Conservation (phyloP, 1,140 invertebrate genomes). For the Macrocentrus cingulum region DNA sequence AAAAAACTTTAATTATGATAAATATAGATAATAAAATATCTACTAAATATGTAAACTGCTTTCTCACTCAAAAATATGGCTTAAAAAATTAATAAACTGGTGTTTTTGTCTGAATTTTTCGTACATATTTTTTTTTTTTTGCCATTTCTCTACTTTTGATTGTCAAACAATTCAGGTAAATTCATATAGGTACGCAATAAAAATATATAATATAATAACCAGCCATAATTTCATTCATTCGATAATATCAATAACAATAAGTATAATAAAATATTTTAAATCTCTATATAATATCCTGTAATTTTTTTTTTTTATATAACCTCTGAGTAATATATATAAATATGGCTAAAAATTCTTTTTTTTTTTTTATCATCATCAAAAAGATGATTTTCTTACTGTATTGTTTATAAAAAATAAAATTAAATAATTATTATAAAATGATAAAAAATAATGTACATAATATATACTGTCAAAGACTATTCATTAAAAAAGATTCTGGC, state of each 20-base stretch:
- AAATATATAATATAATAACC: too few relatives aligned
- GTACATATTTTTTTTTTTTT: too few relatives aligned
- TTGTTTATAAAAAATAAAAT: conserved; percentile 52
- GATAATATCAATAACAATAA: conserved; percentile 28
- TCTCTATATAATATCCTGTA: too few relatives aligned
- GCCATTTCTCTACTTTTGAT: conserved; percentile 30
- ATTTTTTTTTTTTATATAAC: too few relatives aligned
- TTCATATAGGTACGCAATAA: conserved; percentile 34
- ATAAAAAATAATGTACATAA: conserved; percentile 40
- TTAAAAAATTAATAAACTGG: not conserved
- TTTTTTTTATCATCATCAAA: too few relatives aligned
- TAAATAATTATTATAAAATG: conserved; percentile 51
- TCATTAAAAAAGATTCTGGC: conserved; percentile 28
- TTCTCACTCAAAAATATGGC: conserved; percentile 14
- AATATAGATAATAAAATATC: too few relatives aligned
- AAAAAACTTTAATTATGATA: too few relatives aligned
- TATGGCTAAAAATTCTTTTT: conserved; percentile 34
- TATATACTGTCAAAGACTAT: conserved; percentile 32
- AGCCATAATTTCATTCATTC: conserved; percentile 35
- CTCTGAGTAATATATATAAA: too few relatives aligned
- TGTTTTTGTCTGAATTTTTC: not conserved
- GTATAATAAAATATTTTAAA: not conserved
- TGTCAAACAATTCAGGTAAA: conserved; percentile 39
- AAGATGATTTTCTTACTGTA: too few relatives aligned
- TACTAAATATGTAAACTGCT: too few relatives aligned